Conservation (phyloP, 2,888 invertebrate genomes). For the Slavum lentiscoides region DNA sequence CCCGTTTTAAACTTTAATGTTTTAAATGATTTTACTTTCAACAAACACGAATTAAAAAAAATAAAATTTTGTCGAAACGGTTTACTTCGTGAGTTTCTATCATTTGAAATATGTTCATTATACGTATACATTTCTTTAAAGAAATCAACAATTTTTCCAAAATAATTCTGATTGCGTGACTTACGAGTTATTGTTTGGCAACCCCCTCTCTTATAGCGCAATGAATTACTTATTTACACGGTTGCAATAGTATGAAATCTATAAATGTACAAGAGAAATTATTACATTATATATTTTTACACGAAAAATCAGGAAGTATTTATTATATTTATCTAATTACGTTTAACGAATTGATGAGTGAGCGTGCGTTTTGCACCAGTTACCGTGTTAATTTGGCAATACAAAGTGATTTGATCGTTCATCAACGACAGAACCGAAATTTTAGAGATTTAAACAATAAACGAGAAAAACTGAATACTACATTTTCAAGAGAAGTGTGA, state of each 20-base stretch:
- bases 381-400: slow-evolving; percentile 10
- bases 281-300: background rate
- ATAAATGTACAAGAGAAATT: background rate
- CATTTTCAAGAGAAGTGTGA: no score
- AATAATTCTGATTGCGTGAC: slow-evolving; percentile 3
- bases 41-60: background rate
- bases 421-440: no score
- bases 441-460: no score
- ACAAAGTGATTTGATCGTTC: background rate
- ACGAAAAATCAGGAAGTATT: slow-evolving; percentile 20
- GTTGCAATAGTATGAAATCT: no score
- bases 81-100: background rate
- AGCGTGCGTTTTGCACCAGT: slow-evolving; percentile 3
- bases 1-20: background rate
- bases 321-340: slow-evolving; percentile 21
- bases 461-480: no score
- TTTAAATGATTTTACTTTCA: no score
- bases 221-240: background rate
- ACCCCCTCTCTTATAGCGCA: background rate
- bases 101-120: background rate
- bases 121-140: background rate
- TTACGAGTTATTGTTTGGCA: background rate
- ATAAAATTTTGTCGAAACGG: background rate
- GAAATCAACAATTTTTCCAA: background rate
- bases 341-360: slow-evolving; percentile 20